phyloP scores from a whole-genome alignment of 2,888 invertebrate species.

The Fragum sueziense region DNA sequence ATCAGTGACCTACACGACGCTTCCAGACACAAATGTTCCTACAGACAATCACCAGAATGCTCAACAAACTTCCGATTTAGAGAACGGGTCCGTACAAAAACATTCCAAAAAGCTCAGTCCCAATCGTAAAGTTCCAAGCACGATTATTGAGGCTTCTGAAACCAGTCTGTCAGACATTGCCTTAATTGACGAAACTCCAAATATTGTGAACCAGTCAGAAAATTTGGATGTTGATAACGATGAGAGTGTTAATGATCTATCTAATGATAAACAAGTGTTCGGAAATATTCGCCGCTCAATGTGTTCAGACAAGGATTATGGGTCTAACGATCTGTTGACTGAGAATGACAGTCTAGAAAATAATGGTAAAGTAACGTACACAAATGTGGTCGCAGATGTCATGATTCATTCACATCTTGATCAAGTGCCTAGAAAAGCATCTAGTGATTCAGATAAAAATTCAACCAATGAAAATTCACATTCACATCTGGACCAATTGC shows the following conservation, averaged over 20 bases:
- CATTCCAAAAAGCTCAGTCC: background rate
- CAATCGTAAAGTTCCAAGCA: conserved; percentile 29
- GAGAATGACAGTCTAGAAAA: conserved; percentile 61
- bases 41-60: background rate
- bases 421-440: background rate
- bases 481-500: conserved; percentile 6
- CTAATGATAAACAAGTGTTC: background rate
- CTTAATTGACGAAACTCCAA: background rate
- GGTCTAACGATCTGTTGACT: conserved; percentile 54
- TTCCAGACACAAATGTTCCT: background rate
- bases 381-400: conserved; percentile 55
- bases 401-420: conserved; percentile 40
- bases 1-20: conserved; percentile 47
- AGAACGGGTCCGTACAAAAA: conserved; percentile 4
- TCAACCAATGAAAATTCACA: conserved; percentile 8
- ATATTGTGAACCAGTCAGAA: background rate
- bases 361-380: conserved; percentile 41
- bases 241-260: background rate
- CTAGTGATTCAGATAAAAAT: background rate
- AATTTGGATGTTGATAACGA: background rate
- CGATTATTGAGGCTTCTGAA: conserved; percentile 46
- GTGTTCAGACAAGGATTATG: conserved; percentile 52
- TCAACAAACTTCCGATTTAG: background rate
- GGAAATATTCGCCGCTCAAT: conserved; percentile 34
- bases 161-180: conserved; percentile 36